These are phyloP conservation scores for Bombus confusus DNA, from an alignment of 1,140 invertebrate species.

Conservation along the genomic window DNA sequence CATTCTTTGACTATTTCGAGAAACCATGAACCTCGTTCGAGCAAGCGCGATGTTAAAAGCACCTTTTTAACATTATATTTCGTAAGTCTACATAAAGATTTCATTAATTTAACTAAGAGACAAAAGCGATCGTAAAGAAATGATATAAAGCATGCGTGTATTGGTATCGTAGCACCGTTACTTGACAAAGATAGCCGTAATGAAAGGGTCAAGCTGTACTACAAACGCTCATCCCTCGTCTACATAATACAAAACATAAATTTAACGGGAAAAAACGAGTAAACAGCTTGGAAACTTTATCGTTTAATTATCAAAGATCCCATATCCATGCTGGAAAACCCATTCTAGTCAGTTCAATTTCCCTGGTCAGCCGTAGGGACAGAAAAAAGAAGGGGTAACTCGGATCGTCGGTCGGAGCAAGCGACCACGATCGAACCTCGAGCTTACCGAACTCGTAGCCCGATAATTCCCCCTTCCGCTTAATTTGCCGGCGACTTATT, in stretches of 20 bases:
- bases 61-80: not conserved
- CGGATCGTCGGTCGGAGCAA: not conserved
- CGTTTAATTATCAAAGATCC: not conserved
- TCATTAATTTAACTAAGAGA: no score
- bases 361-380: no score
- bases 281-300: not conserved
- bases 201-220: no score
- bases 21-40: no score
- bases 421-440: conserved; percentile 36
- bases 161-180: not conserved
- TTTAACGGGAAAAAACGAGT: not conserved
- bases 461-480: conserved; percentile 52
- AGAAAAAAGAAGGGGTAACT: no score
- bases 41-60: not conserved
- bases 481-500: conserved; percentile 51
- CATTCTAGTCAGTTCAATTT: not conserved
- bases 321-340: not conserved
- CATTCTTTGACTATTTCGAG: no score
- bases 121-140: no score
- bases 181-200: not conserved
- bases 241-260: not conserved
- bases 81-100: no score
- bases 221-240: no score
- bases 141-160: no score
- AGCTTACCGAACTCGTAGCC: conserved; percentile 45